Evolutionary conservation across 2,888 invertebrate genomes (phyloP), one percentile per base, ranked within the genome.

Genomic region (Crossocerus cetratus): DNA sequence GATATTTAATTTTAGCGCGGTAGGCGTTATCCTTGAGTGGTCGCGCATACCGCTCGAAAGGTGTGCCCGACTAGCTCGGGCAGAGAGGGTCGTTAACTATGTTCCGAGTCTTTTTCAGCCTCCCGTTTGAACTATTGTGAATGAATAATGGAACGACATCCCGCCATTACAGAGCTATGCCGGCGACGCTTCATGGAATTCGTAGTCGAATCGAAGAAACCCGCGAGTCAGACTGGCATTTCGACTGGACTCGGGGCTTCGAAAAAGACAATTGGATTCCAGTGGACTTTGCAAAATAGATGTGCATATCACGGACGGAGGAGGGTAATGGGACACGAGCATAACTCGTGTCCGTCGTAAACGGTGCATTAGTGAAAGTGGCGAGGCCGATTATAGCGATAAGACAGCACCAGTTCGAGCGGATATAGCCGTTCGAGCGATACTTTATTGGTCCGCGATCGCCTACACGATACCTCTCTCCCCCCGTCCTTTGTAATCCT

Each of bases 291-390:
- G 58, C 44, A 54, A 66, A 58, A 44, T 54, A 53, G 45, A 49
- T 63, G 22, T 45, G 59, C 23, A 54, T n/a, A 68, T 56, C 64
- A n/a, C 14, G 45, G 57, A 60, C 54, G 63, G 69, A 60, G 65
- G 64, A 67, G 75, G 74, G 68, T 66, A 69, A 74, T 62, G 73
- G 69, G 74, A 74, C 72, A 61, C 66, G 73, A 78, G 67, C 69
- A 71, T 76, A 79, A 77, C 74, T 71, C 65, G 75, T 32, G 32
- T 78, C 77, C 56, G 74, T 82, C 73, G 78, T 74, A 78, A 80
- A 78, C 78, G 74, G 72, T 56, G 80, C 76, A 82, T 80, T 78
- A 84, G 84, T 79, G 84, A 84, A 84, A 84, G 83, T 83, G 80
- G 76, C 69, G 73, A 63, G 69, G 69, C 65, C 73, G 74, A 78